Evolutionary conservation across 23 tunicate genomes (phyloP), one percentile per base, ranked within the genome.

Genomic region (Styela clava): DNA sequence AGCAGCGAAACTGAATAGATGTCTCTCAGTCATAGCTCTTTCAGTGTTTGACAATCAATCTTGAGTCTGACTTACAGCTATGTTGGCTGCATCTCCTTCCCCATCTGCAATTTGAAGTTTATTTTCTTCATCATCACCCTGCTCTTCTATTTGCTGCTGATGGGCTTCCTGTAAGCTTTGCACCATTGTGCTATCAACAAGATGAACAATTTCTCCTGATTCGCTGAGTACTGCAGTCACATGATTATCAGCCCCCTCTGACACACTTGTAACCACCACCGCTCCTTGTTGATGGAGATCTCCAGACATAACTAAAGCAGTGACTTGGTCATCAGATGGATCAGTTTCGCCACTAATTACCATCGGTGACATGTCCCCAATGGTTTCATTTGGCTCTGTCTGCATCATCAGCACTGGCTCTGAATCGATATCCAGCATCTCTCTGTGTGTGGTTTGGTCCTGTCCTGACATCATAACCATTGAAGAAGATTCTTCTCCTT

Each of bases 171-270:
- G 56, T 44, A 44, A 44, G 12, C 56, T 44, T 24, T 67, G 71
- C 71, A 67, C 30, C 30, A 67, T 29, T 18, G 16, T 67, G 71
- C 71, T 67, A 30, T 44, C 81, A 1, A 76, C 81, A 25, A 76
- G 81, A 51, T 76, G 81, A 24, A 76, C 65, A 27, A 76, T 52
- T 44, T 76, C 81, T 24, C 81, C 81, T 37, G 81, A 76, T 44
- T 37, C 62, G 30, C 81, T 76, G 16, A 76, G 37, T 26, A 76
- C 81, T 36, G 81, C 37, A 33, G 52, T 76, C 30, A 76, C 81
- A 16, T 76, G 65, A 44, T 29, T 52, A 0, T 76, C 65, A 9
- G 2, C 63, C 44, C 26, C 64, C 71, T 67, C 31, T 12, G 56
- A 44, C 12, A 44, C 56, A 12, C 56, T 44, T 12, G 56, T 44